Base-by-base conservation (phyloP, 2,888 invertebrate species). In the Hypomecis punctinalis region DNA sequence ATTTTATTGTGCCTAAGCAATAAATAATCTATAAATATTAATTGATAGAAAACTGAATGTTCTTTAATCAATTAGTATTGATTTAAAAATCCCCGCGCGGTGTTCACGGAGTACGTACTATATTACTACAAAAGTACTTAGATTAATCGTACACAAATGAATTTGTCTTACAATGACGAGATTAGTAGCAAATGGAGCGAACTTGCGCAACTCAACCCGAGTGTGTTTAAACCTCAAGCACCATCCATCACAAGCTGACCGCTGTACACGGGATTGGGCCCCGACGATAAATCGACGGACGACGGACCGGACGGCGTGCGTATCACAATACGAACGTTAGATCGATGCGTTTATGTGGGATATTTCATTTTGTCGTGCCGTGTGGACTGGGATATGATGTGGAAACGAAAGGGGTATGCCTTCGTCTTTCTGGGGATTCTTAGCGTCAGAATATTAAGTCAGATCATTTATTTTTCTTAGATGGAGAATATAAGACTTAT, bases 171-270 rank as follows among this genome's bases (percentile, higher is more conserved):
- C 1, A 23, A 23, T 23, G 23, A 23, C 23, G 23, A 23, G 23
- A 23, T 23, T 23, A 23, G 23, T 23, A 2, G 23, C 23, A 3
- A 23, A 23, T 23, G 1, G 1, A 23, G 23, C 1, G 23, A 23
- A 23, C 23, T 23, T 23, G 23, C 23, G 1, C 3, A 23, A 23
- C 8, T 7, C 6, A 5, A 10, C 46, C 47, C 7, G 23, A 39
- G n/a, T 46, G 56, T n/a, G 56, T 47, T 40, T 0, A 7, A 33
- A 36, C 55, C 56, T 56, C 10, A 62, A 69, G 60, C 63, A 63
- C 65, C 73, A 71, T 73, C 71, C 60, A 73, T 73, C 73, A 73
- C 67, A n/a, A 54, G 63, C 71, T 73, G 73, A 70, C 73, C 73
- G 73, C 71, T 67, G 52, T 61, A 71, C 72, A 71, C 49, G 69